phyloP scores from a whole-genome alignment of 2,113 vertebrate genomes.

The Vicugna pacos region DNA sequence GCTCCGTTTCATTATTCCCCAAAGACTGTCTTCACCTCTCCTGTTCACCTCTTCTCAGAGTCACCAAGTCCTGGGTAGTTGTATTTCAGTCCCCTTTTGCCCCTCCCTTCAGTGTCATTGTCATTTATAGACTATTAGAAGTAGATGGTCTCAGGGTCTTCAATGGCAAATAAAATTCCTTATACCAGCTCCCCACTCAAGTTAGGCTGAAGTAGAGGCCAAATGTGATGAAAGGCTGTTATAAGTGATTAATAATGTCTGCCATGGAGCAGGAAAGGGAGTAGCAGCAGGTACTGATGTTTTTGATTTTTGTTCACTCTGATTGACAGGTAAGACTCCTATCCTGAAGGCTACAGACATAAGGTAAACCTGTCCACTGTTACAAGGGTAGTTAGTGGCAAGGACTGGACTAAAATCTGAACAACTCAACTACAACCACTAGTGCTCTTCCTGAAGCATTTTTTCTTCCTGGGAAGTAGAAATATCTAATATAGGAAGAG shows the following conservation, averaged over 20 bases:
- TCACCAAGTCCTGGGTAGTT: not conserved
- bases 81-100: not conserved
- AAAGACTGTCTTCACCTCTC: not conserved
- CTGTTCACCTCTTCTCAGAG: not conserved
- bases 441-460: not conserved
- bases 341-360: accelerated
- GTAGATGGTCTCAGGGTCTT: not conserved
- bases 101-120: not conserved
- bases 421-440: not conserved
- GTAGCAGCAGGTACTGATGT: not conserved
- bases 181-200: not conserved
- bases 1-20: not conserved
- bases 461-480: not conserved
- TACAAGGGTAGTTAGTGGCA: not conserved
- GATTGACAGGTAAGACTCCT: not conserved
- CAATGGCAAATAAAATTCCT: not conserved
- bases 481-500: not conserved
- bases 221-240: not conserved
- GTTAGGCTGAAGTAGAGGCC: not conserved
- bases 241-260: not conserved
- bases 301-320: not conserved
- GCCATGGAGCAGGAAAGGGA: not conserved
- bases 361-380: not conserved
- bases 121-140: not conserved
- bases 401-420: not conserved